Percentiles rank a stretch among this genome's conserved stretches.
phyloP scores from a whole-genome alignment of 2,888 invertebrate species.

The Cataglyphis albicans region DNA sequence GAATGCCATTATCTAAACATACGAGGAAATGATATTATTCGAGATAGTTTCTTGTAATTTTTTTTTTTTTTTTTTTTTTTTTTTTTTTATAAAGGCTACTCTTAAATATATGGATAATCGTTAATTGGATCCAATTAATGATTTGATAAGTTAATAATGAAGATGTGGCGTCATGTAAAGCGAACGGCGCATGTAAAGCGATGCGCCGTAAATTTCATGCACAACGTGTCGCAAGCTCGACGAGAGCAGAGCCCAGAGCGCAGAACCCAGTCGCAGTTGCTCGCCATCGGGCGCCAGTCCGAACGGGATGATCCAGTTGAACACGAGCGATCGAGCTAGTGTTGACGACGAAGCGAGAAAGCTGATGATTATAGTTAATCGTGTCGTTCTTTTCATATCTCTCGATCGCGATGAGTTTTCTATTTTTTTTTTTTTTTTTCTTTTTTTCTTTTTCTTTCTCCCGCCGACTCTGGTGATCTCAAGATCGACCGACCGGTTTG shows the following conservation, averaged over 20 bases:
- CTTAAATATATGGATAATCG: neutral
- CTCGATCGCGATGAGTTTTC: neutral
- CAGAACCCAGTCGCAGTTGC: neutral
- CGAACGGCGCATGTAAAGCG: conserved; percentile 61
- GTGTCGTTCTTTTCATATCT: neutral
- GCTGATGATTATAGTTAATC: neutral
- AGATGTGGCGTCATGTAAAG: neutral
- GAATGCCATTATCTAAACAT: neutral
- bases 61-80: no score
- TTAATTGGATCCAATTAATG: neutral
- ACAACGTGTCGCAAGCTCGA: conserved; percentile 63
- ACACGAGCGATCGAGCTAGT: conserved; percentile 70
- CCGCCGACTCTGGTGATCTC: neutral
- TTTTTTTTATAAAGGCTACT: neutral
- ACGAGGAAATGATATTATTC: neutral
- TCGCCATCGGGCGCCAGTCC: conserved; percentile 55
- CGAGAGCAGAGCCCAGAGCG: neutral
- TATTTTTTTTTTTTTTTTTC: neutral
- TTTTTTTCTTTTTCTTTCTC: no score
- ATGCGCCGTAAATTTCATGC: conserved; percentile 71
- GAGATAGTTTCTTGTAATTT: neutral
- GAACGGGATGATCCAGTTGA: conserved; percentile 70
- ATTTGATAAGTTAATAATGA: neutral
- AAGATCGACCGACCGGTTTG: neutral
- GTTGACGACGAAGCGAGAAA: conserved; percentile 41